These are phyloP conservation scores for Nyctibius bracteatus DNA, from an alignment of 2,113 vertebrate species.

Conservation along the genomic window DNA sequence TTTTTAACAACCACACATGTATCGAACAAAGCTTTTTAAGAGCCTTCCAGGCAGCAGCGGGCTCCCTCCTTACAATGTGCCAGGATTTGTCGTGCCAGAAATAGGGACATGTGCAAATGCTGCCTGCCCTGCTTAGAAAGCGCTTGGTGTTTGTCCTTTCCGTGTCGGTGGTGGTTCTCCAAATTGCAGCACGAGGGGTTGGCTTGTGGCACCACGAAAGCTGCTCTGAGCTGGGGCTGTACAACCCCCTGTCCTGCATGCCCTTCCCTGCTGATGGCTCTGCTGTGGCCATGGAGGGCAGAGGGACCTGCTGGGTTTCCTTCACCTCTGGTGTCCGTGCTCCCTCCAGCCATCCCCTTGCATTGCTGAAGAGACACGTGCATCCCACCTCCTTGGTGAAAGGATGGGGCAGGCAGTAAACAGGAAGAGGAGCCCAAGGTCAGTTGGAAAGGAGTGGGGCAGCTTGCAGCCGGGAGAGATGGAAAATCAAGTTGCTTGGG, in stretches of 20 bases:
- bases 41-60: background rate
- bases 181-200: fast-evolving
- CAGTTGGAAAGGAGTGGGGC: background rate
- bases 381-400: fast-evolving
- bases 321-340: fast-evolving
- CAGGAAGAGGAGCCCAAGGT: background rate
- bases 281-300: background rate
- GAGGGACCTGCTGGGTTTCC: background rate
- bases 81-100: background rate
- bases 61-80: background rate
- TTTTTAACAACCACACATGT: background rate
- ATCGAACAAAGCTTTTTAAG: background rate
- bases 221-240: background rate
- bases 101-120: fast-evolving
- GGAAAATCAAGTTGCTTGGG: background rate
- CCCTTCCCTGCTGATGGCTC: background rate
- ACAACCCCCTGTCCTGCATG: background rate
- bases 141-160: fast-evolving
- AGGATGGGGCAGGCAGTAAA: background rate
- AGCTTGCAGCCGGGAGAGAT: background rate
- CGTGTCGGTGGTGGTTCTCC: background rate
- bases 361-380: fast-evolving
- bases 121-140: fast-evolving
- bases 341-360: background rate
- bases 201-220: background rate